A percentile compares a stretch with the other conserved stretches of the same genome.
phyloP scores from a whole-genome alignment of 2,888 invertebrate genomes.

The Polia nebulosa region DNA sequence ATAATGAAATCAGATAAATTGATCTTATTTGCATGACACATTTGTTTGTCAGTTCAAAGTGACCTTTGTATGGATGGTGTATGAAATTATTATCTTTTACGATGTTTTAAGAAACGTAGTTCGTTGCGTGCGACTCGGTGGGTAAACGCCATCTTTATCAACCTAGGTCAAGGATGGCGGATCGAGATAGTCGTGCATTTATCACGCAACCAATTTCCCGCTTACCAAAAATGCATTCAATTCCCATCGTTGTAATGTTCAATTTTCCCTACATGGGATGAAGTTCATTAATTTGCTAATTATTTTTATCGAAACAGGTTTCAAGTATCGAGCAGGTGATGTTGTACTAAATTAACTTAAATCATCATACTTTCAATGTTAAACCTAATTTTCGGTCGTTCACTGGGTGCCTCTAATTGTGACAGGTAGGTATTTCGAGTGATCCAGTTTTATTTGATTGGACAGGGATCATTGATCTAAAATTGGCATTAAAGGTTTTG shows the following conservation, averaged over 20 bases:
- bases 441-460: constrained; percentile 17
- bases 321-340: constrained; percentile 49
- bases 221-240: constrained; percentile 38
- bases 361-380: constrained; percentile 38
- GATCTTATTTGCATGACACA: constrained; percentile 13
- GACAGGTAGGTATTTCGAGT: not conserved
- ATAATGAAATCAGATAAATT: constrained; percentile 8
- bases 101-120: constrained; percentile 56
- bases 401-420: constrained; percentile 32
- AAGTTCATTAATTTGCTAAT: constrained; percentile 62
- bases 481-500: not conserved
- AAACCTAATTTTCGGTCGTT: constrained; percentile 50
- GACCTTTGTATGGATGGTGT: constrained; percentile 41
- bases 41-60: constrained; percentile 32
- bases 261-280: constrained; percentile 9
- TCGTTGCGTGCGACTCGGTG: constrained; percentile 57
- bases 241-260: not conserved
- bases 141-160: constrained; percentile 70
- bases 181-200: constrained; percentile 71
- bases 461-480: constrained; percentile 4
- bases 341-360: constrained; percentile 36
- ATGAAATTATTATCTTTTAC: constrained; percentile 33
- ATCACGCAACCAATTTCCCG: constrained; percentile 56
- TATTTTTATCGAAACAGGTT: constrained; percentile 63
- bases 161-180: constrained; percentile 78